phyloP scores from a whole-genome alignment of 2,113 vertebrate species.

The Pan troglodytes region NHGRI_mPanTro3-v2.1_pri NC_072402.2:162941001-162941500 shows the following conservation, averaged over 20 bases:
- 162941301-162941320: rapidly evolving
- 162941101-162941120: not conserved
- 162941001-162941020: not conserved
- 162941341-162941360: not conserved
- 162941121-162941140: not conserved
- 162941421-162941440: not conserved
- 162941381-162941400: not conserved
- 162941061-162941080: not conserved
- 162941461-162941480: not conserved
- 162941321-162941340: not conserved
- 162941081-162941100: not conserved
- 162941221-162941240: not conserved
- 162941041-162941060: not conserved
- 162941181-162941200: not conserved
- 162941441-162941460: not conserved
- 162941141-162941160: not conserved
- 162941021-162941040: not conserved
- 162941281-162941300: not conserved
- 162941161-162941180: not conserved
- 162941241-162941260: not conserved
- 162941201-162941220: not conserved
- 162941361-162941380: not conserved
- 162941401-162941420: not conserved
- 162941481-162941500: not conserved
- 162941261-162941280: not conserved